Percentiles rank a stretch among this genome's conserved stretches.
Evolutionary conservation across 92 coral and sea anemone genomes (phyloP).

Genomic region (Meandrina meandrites): DNA sequence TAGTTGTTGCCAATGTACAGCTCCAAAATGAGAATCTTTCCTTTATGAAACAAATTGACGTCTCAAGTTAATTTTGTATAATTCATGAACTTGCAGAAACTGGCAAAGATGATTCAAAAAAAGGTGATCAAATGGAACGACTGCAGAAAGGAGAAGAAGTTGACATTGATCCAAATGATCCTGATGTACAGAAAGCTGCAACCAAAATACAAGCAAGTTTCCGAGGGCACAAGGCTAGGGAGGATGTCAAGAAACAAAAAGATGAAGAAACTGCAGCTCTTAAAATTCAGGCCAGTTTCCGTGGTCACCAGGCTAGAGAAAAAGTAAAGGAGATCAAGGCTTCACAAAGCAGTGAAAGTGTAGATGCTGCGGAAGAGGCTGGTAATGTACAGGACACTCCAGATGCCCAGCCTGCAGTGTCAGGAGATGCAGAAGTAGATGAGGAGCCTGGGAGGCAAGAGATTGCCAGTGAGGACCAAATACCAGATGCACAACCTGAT

Average conservation of each 20-base stretch:
- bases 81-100: constrained; percentile 59
- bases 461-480: constrained; percentile 5
- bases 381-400: neutral
- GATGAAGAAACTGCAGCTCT: constrained; percentile 83
- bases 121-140: constrained; percentile 80
- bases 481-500: constrained; percentile 26
- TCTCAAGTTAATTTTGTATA: neutral
- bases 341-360: constrained; percentile 47
- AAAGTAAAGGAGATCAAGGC: constrained; percentile 61
- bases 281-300: constrained; percentile 70
- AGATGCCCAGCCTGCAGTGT: neutral
- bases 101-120: constrained; percentile 94
- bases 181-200: constrained; percentile 84
- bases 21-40: neutral
- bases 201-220: constrained; percentile 93
- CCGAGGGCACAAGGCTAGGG: constrained; percentile 88
- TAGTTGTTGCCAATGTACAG: neutral
- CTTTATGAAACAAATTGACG: neutral
- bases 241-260: constrained; percentile 70
- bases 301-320: constrained; percentile 71
- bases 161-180: constrained; percentile 80
- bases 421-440: constrained; percentile 21
- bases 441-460: constrained; percentile 7
- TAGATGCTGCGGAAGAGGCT: neutral
- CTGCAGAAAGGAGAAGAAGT: constrained; percentile 82